Evolutionary conservation across 2,888 invertebrate genomes (phyloP).

Genomic region (Druceiella hillmani): DNA sequence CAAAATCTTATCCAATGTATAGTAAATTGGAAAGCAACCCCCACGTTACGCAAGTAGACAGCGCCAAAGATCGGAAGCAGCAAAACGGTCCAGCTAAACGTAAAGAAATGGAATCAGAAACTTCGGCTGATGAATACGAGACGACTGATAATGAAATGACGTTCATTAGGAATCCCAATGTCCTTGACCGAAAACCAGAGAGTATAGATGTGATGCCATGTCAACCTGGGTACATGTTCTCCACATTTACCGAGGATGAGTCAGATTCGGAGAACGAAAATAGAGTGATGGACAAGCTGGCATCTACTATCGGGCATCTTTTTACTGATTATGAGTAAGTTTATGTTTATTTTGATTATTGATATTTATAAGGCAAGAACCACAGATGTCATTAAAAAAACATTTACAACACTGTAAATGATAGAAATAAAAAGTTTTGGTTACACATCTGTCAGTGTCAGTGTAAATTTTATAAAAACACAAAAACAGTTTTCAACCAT

Average conservation of each 20-base stretch:
- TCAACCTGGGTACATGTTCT: slow-evolving; percentile 43
- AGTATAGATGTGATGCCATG: background rate
- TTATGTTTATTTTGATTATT: too few species aligned
- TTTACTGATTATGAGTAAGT: slow-evolving; percentile 73
- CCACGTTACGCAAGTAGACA: slow-evolving; percentile 12
- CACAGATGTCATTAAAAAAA: too few species aligned
- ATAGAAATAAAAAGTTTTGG: too few species aligned
- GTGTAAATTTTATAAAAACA: too few species aligned
- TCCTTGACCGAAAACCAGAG: slow-evolving; percentile 32
- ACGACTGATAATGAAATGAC: slow-evolving; percentile 52
- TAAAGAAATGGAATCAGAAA: slow-evolving; percentile 49
- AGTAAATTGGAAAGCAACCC: slow-evolving; percentile 34
- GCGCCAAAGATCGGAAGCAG: slow-evolving; percentile 14
- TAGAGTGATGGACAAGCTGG: slow-evolving; percentile 62
- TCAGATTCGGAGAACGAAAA: slow-evolving; percentile 72
- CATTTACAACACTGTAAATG: too few species aligned
- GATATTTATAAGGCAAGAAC: too few species aligned
- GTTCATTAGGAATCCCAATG: slow-evolving; percentile 47
- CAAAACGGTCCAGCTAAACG: slow-evolving; percentile 28
- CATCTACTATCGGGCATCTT: slow-evolving; percentile 68
- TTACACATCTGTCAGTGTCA: too few species aligned
- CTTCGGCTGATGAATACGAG: slow-evolving; percentile 55
- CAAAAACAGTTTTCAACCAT: too few species aligned
- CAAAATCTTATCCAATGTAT: slow-evolving; percentile 54
- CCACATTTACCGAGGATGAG: slow-evolving; percentile 56